Base-by-base conservation (phyloP, 2,888 invertebrate species). In the Ctena decussata region DNA sequence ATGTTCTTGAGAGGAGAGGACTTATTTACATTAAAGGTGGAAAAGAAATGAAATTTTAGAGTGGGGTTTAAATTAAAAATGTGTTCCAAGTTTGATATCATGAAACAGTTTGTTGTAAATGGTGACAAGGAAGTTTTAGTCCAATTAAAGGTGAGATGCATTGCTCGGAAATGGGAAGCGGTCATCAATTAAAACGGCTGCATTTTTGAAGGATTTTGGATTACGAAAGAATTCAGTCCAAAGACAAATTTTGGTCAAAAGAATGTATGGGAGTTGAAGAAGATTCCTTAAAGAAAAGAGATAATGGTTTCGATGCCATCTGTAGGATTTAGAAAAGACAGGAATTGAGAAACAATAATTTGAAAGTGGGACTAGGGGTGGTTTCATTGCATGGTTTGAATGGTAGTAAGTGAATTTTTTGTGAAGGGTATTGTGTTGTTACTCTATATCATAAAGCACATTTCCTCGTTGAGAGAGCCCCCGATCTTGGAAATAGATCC, bases 381-480 rank as follows among this genome's bases (percentile, higher is more conserved):
- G 65, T 30, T 35, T 65, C 65, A 65, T 5, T 35, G 35, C 35
- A 35, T 35, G 65, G 27, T 35, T 65, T 65, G 65, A 65, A 65
- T 65, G 65, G 5, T 35, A 35, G 65, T 65, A 65, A 18, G 32
- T 32, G 3, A 35, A 35, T 27, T 65, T 65, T 57, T 65, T 65
- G 65, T 65, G 65, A 30, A 1, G 65, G 65, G 24, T 65, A 65
- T 65, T 65, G 65, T 65, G 65, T 65, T 35, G 65, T 65, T 65
- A 35, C 21, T 35, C 65, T 65, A 3, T 35, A 32, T 82, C 85
- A 82, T 79, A 44, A 73, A 82, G 85, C 85, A 85, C 85, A 85
- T 82, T 82, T 85, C 85, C 85, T 32, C 32, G 3, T 12, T 3
- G 35, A 15, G 32, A 35, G 35, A 5, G 65, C 5, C 2, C 57